phyloP scores from a whole-genome alignment of 2,888 invertebrate species.

The Tachystola acroxantha region DNA sequence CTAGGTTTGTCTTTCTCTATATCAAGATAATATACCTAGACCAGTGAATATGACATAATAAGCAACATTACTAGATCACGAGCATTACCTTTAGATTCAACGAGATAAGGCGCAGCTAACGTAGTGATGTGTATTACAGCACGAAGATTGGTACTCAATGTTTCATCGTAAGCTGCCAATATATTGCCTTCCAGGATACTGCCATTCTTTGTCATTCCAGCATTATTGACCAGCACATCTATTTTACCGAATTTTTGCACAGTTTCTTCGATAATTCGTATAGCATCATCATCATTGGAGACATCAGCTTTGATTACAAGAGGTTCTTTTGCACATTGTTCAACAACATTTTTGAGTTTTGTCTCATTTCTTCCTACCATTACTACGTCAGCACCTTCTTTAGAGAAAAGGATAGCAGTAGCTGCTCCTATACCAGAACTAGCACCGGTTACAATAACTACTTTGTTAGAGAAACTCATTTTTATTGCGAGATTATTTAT shows the following conservation, averaged over 20 bases:
- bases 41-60: too few relatives aligned
- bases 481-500: too few relatives aligned
- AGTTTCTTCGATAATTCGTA: conserved; percentile 26
- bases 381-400: conserved; percentile 77
- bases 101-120: conserved; percentile 29
- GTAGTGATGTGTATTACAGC: conserved; percentile 27
- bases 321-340: conserved; percentile 18
- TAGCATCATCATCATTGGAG: conserved; percentile 28
- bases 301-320: conserved; percentile 34
- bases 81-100: conserved; percentile 31
- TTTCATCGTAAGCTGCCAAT: conserved; percentile 26
- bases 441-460: conserved; percentile 76
- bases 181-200: conserved; percentile 18
- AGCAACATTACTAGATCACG: too few relatives aligned
- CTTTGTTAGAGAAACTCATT: conserved; percentile 45
- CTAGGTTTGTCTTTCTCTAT: too few relatives aligned
- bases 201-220: conserved; percentile 21
- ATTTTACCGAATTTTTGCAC: conserved; percentile 29
- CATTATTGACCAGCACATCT: conserved; percentile 39
- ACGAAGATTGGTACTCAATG: conserved; percentile 35
- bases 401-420: conserved; percentile 79
- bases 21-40: too few relatives aligned
- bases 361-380: conserved; percentile 81
- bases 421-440: conserved; percentile 84
- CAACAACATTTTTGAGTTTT: conserved; percentile 77